Conservation (phyloP, 2,113 vertebrate genomes). For the Sorex araneus region DNA sequence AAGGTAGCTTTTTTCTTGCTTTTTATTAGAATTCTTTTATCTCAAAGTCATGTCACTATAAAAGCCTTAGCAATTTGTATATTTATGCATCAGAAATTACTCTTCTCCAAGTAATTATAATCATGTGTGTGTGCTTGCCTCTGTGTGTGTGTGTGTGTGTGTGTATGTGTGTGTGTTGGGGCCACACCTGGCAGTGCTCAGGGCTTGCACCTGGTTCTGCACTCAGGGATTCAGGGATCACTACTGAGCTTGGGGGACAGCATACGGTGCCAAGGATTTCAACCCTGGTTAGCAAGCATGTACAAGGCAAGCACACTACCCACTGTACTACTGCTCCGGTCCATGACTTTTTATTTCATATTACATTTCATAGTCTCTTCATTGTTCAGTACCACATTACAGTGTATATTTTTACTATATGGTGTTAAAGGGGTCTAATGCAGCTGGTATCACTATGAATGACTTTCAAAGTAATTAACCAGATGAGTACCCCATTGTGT, state of each 20-base stretch:
- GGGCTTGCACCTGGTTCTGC: too few relatives aligned
- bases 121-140: not conserved
- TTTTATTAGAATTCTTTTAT: constrained; percentile 48
- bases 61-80: not conserved
- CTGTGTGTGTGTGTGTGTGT: too few relatives aligned
- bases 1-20: constrained; percentile 53
- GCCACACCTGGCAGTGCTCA: too few relatives aligned
- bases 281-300: too few relatives aligned
- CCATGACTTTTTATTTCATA: constrained; percentile 10
- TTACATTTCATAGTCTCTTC: not conserved
- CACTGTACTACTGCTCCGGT: constrained; percentile 34
- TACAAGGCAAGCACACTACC: too few relatives aligned
- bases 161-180: too few relatives aligned
- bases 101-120: constrained; percentile 41
- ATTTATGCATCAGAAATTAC: constrained; percentile 19
- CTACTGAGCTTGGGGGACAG: too few relatives aligned
- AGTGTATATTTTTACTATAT: not conserved
- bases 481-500: not conserved
- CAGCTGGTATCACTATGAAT: not conserved
- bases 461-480: not conserved
- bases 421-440: not conserved
- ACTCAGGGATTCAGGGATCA: too few relatives aligned
- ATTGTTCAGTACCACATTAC: not conserved
- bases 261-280: too few relatives aligned
- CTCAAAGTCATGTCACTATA: not conserved